phyloP scores from a whole-genome alignment of 1,140 invertebrate species.

The Colletes latitarsis region DNA sequence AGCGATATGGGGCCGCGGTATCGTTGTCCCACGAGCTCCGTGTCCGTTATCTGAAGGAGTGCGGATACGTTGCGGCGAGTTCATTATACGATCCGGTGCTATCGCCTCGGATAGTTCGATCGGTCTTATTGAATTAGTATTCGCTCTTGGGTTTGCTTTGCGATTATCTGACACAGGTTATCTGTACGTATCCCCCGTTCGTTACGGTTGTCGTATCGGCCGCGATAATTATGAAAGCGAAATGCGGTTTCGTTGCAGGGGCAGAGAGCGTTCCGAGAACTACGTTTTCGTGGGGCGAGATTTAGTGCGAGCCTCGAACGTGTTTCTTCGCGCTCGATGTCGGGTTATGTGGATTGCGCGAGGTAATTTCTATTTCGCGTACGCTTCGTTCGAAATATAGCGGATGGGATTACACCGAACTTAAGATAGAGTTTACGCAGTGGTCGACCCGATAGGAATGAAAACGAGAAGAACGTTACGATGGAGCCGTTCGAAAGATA shows the following conservation, averaged over 20 bases:
- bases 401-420: no score
- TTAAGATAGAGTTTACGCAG: no score
- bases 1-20: neutral
- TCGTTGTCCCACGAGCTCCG: slow-evolving; percentile 22
- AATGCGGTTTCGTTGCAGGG: slow-evolving; percentile 18
- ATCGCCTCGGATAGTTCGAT: slow-evolving; percentile 59
- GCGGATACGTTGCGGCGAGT: slow-evolving; percentile 49
- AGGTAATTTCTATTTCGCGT: no score
- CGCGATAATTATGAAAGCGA: slow-evolving; percentile 50
- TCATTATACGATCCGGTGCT: slow-evolving; percentile 54
- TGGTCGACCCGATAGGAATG: no score
- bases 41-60: slow-evolving; percentile 51
- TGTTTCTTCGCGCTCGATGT: no score
- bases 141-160: slow-evolving; percentile 44
- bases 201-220: slow-evolving; percentile 18
- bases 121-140: slow-evolving; percentile 67
- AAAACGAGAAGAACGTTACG: no score
- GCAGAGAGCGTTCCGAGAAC: no score
- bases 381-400: no score
- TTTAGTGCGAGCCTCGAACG: no score
- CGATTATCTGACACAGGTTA: slow-evolving; percentile 56
- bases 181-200: slow-evolving; percentile 21
- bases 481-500: no score
- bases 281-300: neutral
- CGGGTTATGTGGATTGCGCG: no score